A percentile compares a stretch with the other conserved stretches of the same genome.
phyloP scores from a whole-genome alignment of 92 coral and sea anemone genomes.

The Phenganax stokvisi region DNA sequence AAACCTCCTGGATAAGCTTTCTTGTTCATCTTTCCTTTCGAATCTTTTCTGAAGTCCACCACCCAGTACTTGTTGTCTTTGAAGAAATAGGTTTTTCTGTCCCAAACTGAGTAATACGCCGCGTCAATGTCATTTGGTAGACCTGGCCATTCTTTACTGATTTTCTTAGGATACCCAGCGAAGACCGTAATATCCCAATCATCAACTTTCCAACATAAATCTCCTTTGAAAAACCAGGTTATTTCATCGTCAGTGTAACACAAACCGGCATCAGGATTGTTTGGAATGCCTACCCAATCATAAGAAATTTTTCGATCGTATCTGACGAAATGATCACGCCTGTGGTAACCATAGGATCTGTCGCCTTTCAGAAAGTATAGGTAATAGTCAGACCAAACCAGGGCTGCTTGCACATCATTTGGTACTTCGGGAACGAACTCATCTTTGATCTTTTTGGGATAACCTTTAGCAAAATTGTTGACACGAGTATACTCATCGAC shows the following conservation, averaged over 20 bases:
- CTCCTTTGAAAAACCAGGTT: slow-evolving; percentile 74
- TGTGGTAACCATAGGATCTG: slow-evolving; percentile 24
- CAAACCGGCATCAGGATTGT: slow-evolving; percentile 64
- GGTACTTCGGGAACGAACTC: slow-evolving; percentile 12
- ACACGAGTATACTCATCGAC: neutral
- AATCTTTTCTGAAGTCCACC: neutral
- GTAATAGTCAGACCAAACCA: slow-evolving; percentile 17
- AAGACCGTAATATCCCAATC: slow-evolving; percentile 44
- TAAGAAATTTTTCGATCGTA: slow-evolving; percentile 33
- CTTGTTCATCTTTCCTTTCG: neutral
- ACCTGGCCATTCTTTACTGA: slow-evolving; percentile 46
- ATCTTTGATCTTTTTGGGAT: slow-evolving; percentile 21
- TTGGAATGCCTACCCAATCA: slow-evolving; percentile 78
- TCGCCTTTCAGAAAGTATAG: slow-evolving; percentile 21
- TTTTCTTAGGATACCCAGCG: slow-evolving; percentile 50
- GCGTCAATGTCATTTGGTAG: slow-evolving; percentile 44
- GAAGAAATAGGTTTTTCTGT: slow-evolving; percentile 41
- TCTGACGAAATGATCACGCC: neutral
- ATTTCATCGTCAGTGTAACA: neutral
- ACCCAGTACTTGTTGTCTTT: slow-evolving; percentile 38
- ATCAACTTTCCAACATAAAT: slow-evolving; percentile 54
- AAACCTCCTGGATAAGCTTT: neutral
- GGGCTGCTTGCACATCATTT: slow-evolving; percentile 6
- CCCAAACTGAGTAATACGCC: slow-evolving; percentile 40
- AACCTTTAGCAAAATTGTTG: neutral